Conservation (phyloP, 2,888 invertebrate species). For the Hipparchia semele region DNA sequence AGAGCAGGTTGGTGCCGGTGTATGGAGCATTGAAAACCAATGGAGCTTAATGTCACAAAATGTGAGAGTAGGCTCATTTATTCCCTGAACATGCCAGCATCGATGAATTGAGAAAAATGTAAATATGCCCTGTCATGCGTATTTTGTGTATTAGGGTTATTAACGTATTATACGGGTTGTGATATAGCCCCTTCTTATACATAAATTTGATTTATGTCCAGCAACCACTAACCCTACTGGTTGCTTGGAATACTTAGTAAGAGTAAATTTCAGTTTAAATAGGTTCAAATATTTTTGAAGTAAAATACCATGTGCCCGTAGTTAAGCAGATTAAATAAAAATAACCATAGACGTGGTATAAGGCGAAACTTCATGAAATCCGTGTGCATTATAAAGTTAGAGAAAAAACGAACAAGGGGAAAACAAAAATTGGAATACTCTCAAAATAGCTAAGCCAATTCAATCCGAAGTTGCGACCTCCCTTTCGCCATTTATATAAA, state of each 20-base stretch:
- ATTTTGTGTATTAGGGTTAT: constrained; percentile 1
- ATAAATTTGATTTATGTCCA: background rate
- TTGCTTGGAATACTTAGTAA: no score
- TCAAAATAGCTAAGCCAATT: constrained; percentile 34
- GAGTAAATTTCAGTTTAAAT: no score
- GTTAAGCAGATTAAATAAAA: background rate
- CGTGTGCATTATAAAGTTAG: constrained; percentile 35
- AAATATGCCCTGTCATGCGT: constrained; percentile 62
- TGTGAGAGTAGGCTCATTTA: constrained; percentile 52
- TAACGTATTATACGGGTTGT: background rate
- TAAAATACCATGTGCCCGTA: background rate
- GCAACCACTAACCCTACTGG: no score
- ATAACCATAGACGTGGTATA: constrained; percentile 1
- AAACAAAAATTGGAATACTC: constrained; percentile 44
- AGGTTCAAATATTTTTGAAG: background rate
- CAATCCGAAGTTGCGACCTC: constrained; percentile 32
- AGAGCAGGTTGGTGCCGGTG: constrained; percentile 62
- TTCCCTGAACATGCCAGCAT: constrained; percentile 41
- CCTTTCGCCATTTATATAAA: constrained; percentile 30
- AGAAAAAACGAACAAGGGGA: constrained; percentile 51
- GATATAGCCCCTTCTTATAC: background rate
- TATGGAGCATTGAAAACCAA: constrained; percentile 76
- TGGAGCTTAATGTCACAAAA: constrained; percentile 80
- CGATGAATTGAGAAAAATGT: constrained; percentile 59
- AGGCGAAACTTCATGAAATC: constrained; percentile 21